phyloP scores from a whole-genome alignment of 1,140 invertebrate species.

The Atta texana region DNA sequence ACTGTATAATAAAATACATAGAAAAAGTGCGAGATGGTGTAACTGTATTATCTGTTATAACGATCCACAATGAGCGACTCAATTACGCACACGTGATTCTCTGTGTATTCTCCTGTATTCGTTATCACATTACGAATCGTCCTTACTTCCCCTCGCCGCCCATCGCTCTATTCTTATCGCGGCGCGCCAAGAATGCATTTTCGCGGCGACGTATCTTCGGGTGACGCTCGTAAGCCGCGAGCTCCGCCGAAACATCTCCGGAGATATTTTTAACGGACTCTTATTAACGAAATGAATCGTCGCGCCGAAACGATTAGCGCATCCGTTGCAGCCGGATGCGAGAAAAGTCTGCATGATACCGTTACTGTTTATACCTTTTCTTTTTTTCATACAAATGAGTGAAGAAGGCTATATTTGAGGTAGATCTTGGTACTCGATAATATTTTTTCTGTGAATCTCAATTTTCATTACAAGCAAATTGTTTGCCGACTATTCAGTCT shows the following conservation, averaged over 20 bases:
- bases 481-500: too few species aligned
- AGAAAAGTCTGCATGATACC: background rate
- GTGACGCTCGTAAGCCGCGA: background rate
- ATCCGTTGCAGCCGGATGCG: background rate
- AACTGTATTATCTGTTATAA: background rate
- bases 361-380: background rate
- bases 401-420: too few species aligned
- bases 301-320: background rate
- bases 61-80: background rate
- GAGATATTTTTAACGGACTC: constrained; percentile 50
- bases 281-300: constrained; percentile 29
- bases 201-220: constrained; percentile 62
- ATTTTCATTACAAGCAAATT: too few species aligned
- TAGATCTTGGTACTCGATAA: too few species aligned
- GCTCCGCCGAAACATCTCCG: constrained; percentile 29
- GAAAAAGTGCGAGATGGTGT: background rate
- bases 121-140: constrained; percentile 66
- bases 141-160: constrained; percentile 38
- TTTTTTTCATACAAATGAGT: background rate
- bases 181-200: constrained; percentile 72
- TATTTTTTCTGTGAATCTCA: too few species aligned
- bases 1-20: background rate
- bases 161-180: constrained; percentile 73
- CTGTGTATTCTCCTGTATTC: constrained; percentile 40
- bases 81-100: constrained; percentile 46